Evolutionary conservation across 2,888 invertebrate species (phyloP).

Genomic region (Diaphora mendica): DNA sequence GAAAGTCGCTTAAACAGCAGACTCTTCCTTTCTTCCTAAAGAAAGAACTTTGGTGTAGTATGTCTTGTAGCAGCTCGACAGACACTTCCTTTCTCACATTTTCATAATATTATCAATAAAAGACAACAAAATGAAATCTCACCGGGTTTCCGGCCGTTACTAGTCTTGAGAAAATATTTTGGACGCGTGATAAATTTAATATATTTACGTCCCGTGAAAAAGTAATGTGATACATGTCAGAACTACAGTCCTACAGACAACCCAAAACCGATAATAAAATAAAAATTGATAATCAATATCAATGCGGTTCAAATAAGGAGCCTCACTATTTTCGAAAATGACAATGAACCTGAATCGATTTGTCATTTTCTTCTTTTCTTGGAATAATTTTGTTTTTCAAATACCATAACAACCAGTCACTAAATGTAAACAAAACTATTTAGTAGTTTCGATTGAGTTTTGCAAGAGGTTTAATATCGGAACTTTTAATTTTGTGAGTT

Average conservation of each 20-base stretch:
- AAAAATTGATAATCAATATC: background rate
- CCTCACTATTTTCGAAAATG: conserved; percentile 68
- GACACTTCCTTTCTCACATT: conserved; percentile 86
- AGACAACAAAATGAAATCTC: conserved; percentile 76
- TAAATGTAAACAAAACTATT: conserved; percentile 33
- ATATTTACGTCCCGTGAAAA: conserved; percentile 48
- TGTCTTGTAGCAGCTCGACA: conserved; percentile 77
- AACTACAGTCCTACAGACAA: background rate
- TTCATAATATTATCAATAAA: conserved; percentile 82
- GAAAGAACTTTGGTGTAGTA: conserved; percentile 73
- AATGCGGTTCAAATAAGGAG: conserved; percentile 19
- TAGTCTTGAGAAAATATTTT: conserved; percentile 68
- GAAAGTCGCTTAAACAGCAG: conserved; percentile 70
- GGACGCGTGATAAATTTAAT: conserved; percentile 57
- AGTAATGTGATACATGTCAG: background rate
- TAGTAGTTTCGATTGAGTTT: background rate
- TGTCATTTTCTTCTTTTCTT: conserved; percentile 30
- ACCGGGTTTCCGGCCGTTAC: conserved; percentile 72
- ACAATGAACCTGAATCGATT: conserved; percentile 33
- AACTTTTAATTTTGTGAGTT: conserved; percentile 37
- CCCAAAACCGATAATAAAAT: conserved; percentile 7
- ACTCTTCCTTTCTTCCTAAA: conserved; percentile 76
- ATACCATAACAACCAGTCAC: conserved; percentile 38
- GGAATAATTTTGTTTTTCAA: conserved; percentile 24
- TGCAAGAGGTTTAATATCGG: conserved; percentile 19